A percentile compares a stretch with the other conserved stretches of the same genome.
These are phyloP conservation scores for Lerema accius DNA, from an alignment of 1,140 invertebrate species.

Conservation along the genomic window DNA sequence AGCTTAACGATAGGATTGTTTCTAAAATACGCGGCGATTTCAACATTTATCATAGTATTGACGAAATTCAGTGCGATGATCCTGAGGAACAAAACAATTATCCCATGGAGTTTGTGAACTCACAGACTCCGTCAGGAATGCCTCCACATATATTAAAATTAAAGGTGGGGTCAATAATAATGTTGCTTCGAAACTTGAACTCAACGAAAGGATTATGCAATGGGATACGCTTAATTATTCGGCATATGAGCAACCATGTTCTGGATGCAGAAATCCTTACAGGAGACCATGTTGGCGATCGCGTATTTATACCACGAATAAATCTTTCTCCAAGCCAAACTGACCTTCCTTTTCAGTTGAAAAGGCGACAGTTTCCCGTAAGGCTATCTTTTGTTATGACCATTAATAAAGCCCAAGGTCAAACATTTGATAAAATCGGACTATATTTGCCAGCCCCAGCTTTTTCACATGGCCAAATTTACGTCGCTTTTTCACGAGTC, in stretches of 20 bases:
- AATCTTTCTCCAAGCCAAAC: too few species aligned
- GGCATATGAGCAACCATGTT: too few species aligned
- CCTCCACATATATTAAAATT: conserved; percentile 41
- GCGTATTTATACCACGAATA: too few species aligned
- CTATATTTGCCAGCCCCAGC: neutral
- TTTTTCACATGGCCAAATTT: conserved; percentile 2
- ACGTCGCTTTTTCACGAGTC: neutral
- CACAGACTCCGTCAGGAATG: conserved; percentile 38
- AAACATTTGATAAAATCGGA: neutral
- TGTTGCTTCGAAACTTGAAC: conserved; percentile 39
- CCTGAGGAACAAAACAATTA: neutral
- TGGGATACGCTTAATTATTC: too few species aligned
- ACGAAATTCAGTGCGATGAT: too few species aligned
- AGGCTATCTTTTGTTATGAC: neutral
- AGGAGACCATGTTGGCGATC: too few species aligned
- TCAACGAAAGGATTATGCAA: conserved; percentile 6
- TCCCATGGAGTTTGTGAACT: conserved; percentile 40
- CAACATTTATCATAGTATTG: too few species aligned
- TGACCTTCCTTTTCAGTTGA: too few species aligned
- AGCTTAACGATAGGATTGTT: too few species aligned
- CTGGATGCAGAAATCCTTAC: too few species aligned
- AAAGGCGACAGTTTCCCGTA: neutral
- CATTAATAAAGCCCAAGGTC: conserved; percentile 2
- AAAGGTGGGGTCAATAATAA: conserved; percentile 38
- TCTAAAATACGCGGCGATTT: too few species aligned